phyloP scores from a whole-genome alignment of 1,140 invertebrate genomes.

The Cydia amplana region DNA sequence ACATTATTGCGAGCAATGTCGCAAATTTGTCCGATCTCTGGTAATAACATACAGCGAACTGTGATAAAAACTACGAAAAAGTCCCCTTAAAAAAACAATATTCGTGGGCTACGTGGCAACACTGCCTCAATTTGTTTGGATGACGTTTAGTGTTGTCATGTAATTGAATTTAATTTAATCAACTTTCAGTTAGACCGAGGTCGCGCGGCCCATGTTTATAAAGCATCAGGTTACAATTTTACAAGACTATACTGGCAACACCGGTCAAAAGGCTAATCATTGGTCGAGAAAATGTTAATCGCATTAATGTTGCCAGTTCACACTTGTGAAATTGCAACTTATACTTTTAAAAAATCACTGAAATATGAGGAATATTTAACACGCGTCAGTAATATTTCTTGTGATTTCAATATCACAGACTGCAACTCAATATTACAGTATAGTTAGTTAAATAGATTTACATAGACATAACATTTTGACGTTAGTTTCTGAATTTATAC shows the following conservation, averaged over 20 bases:
- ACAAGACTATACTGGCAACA: too few species aligned
- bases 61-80: background rate
- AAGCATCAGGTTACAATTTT: too few species aligned
- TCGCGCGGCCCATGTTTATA: too few species aligned
- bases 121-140: background rate
- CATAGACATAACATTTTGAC: background rate
- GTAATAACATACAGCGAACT: slow-evolving; percentile 4
- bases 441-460: background rate
- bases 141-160: background rate
- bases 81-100: background rate
- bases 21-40: too few species aligned
- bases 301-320: too few species aligned
- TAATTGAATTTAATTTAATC: background rate
- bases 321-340: too few species aligned
- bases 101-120: background rate
- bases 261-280: too few species aligned
- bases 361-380: background rate
- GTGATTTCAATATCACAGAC: background rate
- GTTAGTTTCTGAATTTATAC: background rate
- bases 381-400: background rate
- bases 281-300: too few species aligned
- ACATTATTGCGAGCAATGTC: too few species aligned
- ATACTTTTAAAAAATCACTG: background rate
- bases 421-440: background rate
- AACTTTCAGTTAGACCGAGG: too few species aligned